Percentiles rank a stretch among this genome's conserved stretches.
Conservation (phyloP, 2,888 invertebrate species). For the Spisula solida region DNA sequence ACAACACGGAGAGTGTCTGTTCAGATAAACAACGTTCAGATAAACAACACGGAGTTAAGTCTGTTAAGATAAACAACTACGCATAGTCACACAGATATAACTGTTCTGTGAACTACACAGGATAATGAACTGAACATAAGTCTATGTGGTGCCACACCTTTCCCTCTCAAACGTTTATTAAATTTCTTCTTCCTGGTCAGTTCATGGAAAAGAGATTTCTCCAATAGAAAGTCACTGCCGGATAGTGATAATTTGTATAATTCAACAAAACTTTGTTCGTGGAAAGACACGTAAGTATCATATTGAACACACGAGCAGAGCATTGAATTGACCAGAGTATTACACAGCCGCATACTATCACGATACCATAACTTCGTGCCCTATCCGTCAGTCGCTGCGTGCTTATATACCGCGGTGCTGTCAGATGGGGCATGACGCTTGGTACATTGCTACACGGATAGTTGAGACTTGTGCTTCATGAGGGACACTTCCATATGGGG, state of each 20-base stretch:
- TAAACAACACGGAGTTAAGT: too few species aligned
- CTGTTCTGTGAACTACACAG: too few species aligned
- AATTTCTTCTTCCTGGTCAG: slow-evolving; percentile 11
- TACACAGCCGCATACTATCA: too few species aligned
- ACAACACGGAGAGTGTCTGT: too few species aligned
- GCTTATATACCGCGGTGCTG: slow-evolving; percentile 1
- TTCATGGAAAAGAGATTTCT: not conserved
- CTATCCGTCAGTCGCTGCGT: slow-evolving; percentile 31
- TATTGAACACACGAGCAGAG: too few species aligned
- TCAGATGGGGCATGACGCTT: not conserved
- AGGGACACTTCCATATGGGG: not conserved
- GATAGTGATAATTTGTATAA: not conserved
- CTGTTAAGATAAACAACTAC: too few species aligned
- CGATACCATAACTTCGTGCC: not conserved
- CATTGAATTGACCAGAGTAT: too few species aligned
- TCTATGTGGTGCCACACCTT: not conserved
- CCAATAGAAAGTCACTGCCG: not conserved
- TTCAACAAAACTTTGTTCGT: too few species aligned
- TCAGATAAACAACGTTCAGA: too few species aligned
- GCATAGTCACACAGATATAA: too few species aligned
- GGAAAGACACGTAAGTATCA: too few species aligned
- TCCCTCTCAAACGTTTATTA: not conserved
- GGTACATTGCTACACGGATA: not conserved
- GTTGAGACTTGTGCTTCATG: not conserved
- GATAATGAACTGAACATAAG: too few species aligned